Conservation (phyloP, 1,140 invertebrate genomes). For the Antheraea mylitta region DNA sequence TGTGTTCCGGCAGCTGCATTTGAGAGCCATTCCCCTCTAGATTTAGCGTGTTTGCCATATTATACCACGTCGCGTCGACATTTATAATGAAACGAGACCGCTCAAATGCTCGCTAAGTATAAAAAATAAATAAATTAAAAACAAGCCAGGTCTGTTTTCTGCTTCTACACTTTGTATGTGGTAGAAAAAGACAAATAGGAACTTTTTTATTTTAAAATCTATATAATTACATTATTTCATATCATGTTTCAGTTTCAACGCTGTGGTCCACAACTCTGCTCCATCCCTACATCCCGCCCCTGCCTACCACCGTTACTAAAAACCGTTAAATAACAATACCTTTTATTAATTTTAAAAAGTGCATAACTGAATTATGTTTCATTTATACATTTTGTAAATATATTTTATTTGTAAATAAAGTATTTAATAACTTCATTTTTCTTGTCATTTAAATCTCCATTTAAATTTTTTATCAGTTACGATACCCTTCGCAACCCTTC, state of each 20-base stretch:
- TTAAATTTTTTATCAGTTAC: neutral
- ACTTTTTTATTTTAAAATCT: too few relatives aligned
- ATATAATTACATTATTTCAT: neutral
- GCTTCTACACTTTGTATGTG: too few relatives aligned
- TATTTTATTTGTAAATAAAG: neutral
- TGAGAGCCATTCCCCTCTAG: too few relatives aligned
- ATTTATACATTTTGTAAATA: neutral
- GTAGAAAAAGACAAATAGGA: too few relatives aligned
- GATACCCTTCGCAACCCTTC: neutral
- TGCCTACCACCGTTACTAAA: conserved; percentile 42
- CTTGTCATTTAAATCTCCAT: neutral
- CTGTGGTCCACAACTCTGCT: conserved; percentile 73
- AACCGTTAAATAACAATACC: neutral
- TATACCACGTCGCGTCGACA: too few relatives aligned
- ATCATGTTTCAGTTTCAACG: conserved; percentile 62
- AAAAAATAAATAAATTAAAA: too few relatives aligned
- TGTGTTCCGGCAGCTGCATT: too few relatives aligned
- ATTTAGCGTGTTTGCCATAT: too few relatives aligned
- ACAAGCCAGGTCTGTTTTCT: too few relatives aligned
- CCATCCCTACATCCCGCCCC: conserved; percentile 32
- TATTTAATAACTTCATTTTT: neutral
- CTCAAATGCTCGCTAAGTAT: too few relatives aligned
- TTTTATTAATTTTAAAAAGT: neutral
- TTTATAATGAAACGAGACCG: too few relatives aligned
- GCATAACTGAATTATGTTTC: neutral